These are phyloP conservation scores for Agrotis clavis DNA, from an alignment of 2,888 invertebrate genomes.

Conservation along the genomic window DNA sequence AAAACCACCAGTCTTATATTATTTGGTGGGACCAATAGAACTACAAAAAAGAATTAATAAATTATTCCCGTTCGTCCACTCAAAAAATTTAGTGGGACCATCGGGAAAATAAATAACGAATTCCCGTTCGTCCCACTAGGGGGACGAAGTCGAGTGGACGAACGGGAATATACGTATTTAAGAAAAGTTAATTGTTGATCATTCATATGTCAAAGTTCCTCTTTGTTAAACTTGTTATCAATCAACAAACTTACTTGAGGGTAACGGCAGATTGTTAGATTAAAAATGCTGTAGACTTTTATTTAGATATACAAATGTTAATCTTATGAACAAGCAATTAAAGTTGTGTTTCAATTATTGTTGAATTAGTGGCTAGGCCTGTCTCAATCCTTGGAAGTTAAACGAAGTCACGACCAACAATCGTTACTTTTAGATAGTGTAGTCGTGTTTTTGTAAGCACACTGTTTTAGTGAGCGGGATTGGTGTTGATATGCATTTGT, in stretches of 20 bases:
- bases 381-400: no score
- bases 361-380: no score
- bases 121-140: no score
- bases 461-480: slow-evolving; percentile 55
- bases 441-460: slow-evolving; percentile 18
- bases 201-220: neutral
- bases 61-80: no score
- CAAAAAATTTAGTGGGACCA: no score
- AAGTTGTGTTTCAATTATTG: neutral
- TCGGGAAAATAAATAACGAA: no score
- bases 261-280: neutral
- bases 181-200: slow-evolving; percentile 14
- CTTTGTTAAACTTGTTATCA: slow-evolving; percentile 22
- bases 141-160: no score
- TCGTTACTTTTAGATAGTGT: slow-evolving; percentile 33
- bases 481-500: slow-evolving; percentile 55
- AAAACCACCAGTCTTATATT: no score
- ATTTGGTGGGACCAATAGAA: no score
- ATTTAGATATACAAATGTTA: slow-evolving; percentile 8
- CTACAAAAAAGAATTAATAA: no score
- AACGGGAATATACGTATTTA: no score
- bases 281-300: slow-evolving; percentile 1
- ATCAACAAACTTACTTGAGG: slow-evolving; percentile 2
- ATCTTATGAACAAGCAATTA: neutral
- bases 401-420: slow-evolving; percentile 5